Evolutionary conservation across 2,797 vertebrate genomes (phyloP).

Genomic region (Periophthalmus magnuspinnatus): DNA sequence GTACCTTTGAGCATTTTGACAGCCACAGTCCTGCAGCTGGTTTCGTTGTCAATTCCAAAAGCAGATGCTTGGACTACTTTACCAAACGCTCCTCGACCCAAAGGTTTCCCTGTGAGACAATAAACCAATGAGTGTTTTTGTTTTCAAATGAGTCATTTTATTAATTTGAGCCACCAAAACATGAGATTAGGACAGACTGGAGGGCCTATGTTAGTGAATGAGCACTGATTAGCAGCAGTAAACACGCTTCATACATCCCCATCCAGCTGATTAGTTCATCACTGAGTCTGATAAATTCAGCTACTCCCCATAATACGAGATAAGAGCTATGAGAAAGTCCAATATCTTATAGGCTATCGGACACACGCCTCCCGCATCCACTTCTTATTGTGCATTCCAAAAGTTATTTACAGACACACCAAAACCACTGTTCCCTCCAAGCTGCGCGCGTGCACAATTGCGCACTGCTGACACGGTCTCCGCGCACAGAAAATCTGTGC

Average conservation of each 20-base stretch:
- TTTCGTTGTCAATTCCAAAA: conserved; percentile 85
- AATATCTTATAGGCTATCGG: conserved; percentile 47
- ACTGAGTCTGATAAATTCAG: conserved; percentile 68
- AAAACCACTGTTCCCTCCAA: too few relatives aligned
- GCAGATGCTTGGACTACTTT: conserved; percentile 93
- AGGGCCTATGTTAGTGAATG: conserved; percentile 39
- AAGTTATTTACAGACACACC: conserved; percentile 13
- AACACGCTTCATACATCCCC: conserved; percentile 50
- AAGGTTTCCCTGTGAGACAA: conserved; percentile 81
- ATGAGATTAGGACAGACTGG: conserved; percentile 42
- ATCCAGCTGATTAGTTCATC: conserved; percentile 55
- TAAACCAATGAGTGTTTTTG: conserved; percentile 18
- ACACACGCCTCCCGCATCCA: conserved; percentile 21
- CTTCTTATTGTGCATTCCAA: conserved; percentile 4
- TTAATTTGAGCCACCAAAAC: conserved; percentile 48
- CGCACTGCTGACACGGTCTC: too few relatives aligned
- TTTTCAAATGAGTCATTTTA: conserved; percentile 31
- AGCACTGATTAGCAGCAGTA: conserved; percentile 68
- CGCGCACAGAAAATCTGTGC: too few relatives aligned
- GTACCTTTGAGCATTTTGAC: conserved; percentile 98
- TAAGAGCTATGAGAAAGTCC: conserved; percentile 72
- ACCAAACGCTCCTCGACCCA: conserved; percentile 92
- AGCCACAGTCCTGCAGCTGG: conserved; percentile 87
- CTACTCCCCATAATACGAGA: conserved; percentile 69
- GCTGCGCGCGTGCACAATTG: too few relatives aligned